These are phyloP conservation scores for Malurus melanocephalus DNA, from an alignment of 2,113 vertebrate genomes.

Conservation along the genomic window DNA sequence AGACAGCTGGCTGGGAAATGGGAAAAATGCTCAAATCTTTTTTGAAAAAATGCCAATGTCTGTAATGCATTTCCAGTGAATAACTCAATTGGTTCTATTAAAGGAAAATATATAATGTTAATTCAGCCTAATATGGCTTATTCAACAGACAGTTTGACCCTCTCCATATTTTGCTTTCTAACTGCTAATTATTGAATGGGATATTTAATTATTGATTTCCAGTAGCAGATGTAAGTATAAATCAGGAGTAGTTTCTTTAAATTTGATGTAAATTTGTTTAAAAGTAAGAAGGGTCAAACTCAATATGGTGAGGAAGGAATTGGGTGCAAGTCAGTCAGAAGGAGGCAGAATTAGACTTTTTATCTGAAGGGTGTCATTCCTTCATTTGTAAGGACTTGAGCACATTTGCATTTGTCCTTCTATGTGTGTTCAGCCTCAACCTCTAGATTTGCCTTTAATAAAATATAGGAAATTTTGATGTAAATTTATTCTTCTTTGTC, in stretches of 20 bases:
- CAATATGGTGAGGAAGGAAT: not conserved
- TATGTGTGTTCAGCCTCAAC: not conserved
- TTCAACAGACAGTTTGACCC: not conserved
- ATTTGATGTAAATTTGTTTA: not conserved
- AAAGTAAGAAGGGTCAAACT: not conserved
- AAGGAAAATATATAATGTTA: constrained; percentile 42
- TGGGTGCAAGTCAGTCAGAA: not conserved
- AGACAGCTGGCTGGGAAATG: constrained; percentile 55
- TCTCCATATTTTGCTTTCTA: not conserved
- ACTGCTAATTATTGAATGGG: not conserved
- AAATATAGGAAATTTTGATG: not conserved
- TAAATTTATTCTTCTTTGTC: not conserved
- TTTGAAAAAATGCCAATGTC: constrained; percentile 57
- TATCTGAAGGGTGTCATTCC: not conserved
- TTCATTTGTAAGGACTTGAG: not conserved
- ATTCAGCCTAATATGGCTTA: constrained; percentile 24
- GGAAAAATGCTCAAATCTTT: constrained; percentile 59
- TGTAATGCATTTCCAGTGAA: constrained; percentile 62
- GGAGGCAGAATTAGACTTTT: not conserved
- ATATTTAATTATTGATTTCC: not conserved
- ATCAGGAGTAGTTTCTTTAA: not conserved
- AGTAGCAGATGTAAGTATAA: not conserved
- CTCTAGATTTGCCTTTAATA: constrained; percentile 12
- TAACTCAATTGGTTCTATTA: constrained; percentile 59
- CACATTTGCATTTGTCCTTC: not conserved